Evolutionary conservation across 2,113 vertebrate species (phyloP), one percentile per base, ranked within the genome.

Genomic region (Haplochromis burtoni): DNA sequence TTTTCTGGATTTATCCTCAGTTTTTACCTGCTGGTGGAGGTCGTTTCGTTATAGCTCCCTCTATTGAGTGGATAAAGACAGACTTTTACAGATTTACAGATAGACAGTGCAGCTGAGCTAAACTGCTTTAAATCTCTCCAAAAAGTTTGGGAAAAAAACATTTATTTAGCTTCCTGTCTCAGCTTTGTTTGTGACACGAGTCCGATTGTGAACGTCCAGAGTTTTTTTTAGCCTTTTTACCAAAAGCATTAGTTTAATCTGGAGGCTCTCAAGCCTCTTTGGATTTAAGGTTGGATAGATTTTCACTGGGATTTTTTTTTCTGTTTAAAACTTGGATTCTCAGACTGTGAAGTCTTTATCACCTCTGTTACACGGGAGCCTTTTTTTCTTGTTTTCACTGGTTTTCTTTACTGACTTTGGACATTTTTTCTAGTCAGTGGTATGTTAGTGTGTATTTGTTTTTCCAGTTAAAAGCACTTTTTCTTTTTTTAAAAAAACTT

Each of bases 11-110:
- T 24, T 45, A 17, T 16, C 53, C 3, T 57, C 42, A 31, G 38
- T 26, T 26, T 82, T 45, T 42, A 38, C n/a, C 78, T 79, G 73
- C 81, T 55, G 55, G 84, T 40, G 42, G 82, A 47, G 53, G 73
- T 51, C 42, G 17, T 38, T 29, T 73, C 16, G 10, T 35, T 24
- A 31, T 85, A 40, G 73, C 66, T 91, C 63, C 10, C 10, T 8
- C 12, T 16, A 29, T 93, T 92, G 89, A 84, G 91, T 91, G n/a
- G 21, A 63, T 31, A 73, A 82, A 86, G 21, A 82, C 33, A 38
- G 54, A 68, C n/a, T 71, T 89, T 86, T 26, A 87, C 85, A 84
- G 13, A 79, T 84, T 90, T 91, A 93, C 83, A 14, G 51, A 90
- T 40, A 66, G 79, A 82, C 21, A 4, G 17, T 57, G 53, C 53